Percentiles rank a stretch among this genome's conserved stretches.
Evolutionary conservation across 2,113 vertebrate species (phyloP).

Genomic region (Parus major): DNA sequence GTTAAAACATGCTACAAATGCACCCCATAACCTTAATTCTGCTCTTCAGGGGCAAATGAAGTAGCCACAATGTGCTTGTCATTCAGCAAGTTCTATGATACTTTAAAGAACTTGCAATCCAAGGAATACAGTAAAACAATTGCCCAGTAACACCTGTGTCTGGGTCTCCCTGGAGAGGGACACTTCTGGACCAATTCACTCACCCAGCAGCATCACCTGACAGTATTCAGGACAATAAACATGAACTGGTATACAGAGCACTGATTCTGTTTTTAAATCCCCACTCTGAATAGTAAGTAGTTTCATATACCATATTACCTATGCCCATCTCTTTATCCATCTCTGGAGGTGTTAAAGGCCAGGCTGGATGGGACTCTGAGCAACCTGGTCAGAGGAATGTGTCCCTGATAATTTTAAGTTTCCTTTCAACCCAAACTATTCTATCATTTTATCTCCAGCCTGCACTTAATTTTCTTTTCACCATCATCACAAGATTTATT

Average conservation of each 20-base stretch:
- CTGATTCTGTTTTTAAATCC: background rate
- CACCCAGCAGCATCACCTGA: background rate
- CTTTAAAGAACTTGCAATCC: background rate
- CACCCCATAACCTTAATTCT: background rate
- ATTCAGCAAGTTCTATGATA: background rate
- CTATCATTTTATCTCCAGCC: background rate
- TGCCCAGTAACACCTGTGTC: background rate
- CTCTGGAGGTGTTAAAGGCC: background rate
- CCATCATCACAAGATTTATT: background rate
- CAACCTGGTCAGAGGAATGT: background rate
- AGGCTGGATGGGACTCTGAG: background rate
- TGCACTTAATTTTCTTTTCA: background rate
- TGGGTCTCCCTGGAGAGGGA: background rate
- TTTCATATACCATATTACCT: background rate
- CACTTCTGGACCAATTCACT: background rate
- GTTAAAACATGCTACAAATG: background rate
- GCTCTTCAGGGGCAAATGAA: background rate
- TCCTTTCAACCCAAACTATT: background rate
- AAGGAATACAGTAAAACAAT: background rate
- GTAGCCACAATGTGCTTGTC: background rate
- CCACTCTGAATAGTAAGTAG: background rate
- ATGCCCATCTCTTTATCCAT: background rate
- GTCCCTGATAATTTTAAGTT: background rate
- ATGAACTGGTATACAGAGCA: background rate
- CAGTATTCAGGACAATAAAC: background rate